Percentiles rank a stretch among this genome's conserved stretches.
These are phyloP conservation scores for Scaeva pyrastri DNA, from an alignment of 2,888 invertebrate species.

Conservation along the genomic window DNA sequence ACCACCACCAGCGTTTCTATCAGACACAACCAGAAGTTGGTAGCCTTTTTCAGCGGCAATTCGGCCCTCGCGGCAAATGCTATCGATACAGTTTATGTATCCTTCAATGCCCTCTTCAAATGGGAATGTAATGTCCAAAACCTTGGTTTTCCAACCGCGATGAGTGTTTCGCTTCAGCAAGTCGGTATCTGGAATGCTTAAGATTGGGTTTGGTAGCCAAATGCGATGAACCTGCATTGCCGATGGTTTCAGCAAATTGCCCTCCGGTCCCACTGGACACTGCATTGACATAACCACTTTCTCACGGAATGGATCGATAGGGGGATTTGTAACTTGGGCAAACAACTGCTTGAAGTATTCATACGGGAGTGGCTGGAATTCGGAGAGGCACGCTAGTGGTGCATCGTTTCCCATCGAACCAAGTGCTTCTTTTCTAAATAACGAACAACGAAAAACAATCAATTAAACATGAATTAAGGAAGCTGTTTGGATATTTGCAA, in stretches of 20 bases:
- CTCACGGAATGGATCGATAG: conserved; percentile 99
- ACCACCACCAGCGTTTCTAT: conserved; percentile 87
- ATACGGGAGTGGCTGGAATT: conserved; percentile 97
- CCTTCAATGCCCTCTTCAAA: conserved; percentile 90
- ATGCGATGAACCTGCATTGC: conserved; percentile 94
- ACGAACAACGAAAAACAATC: background rate
- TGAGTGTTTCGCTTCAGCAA: conserved; percentile 93
- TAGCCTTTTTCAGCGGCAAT: conserved; percentile 91
- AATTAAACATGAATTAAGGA: background rate
- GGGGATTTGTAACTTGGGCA: conserved; percentile 99
- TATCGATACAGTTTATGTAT: conserved; percentile 90
- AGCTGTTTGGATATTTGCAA: conserved; percentile 55
- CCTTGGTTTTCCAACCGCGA: conserved; percentile 94
- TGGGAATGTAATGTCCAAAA: conserved; percentile 95
- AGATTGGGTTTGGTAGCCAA: conserved; percentile 96
- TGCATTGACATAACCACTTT: conserved; percentile 99
- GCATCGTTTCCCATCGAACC: conserved; percentile 99
- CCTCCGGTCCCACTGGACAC: conserved; percentile 98
- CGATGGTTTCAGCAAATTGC: conserved; percentile 96
- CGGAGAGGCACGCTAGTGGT: conserved; percentile 97
- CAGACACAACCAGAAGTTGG: conserved; percentile 94
- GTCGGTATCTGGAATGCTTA: conserved; percentile 95
- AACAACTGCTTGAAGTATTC: conserved; percentile 99
- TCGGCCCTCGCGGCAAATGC: conserved; percentile 92
- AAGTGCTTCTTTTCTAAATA: conserved; percentile 96